Conservation (phyloP, 1,140 invertebrate genomes). For the Zaprionus taronus region DNA sequence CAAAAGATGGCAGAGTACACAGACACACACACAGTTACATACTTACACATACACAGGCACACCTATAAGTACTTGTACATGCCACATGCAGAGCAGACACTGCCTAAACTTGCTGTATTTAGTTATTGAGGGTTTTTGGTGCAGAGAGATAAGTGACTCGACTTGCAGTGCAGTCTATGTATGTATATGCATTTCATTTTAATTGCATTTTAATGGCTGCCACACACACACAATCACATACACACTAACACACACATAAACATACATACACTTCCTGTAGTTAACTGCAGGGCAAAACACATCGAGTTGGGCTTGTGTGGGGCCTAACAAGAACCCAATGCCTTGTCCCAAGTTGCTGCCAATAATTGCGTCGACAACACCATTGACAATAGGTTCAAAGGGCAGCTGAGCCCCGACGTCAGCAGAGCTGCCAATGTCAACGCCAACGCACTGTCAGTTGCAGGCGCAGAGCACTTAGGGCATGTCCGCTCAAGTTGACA, state of each 20-base stretch:
- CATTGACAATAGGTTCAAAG: background rate
- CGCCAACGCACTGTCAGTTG: constrained; percentile 28
- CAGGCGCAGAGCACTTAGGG: constrained; percentile 19
- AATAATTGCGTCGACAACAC: constrained; percentile 10
- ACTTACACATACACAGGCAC: constrained; percentile 5
- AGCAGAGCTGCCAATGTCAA: constrained; percentile 2
- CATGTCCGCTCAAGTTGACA: constrained; percentile 34
- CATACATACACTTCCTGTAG: background rate
- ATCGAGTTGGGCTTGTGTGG: background rate
- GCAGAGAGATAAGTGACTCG: background rate
- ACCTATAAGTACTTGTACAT: too few species aligned
- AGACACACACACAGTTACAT: background rate
- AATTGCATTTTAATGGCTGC: constrained; percentile 43
- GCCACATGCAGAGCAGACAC: constrained; percentile 1
- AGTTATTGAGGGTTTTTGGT: constrained; percentile 44
- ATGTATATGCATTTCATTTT: constrained; percentile 41
- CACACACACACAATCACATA: constrained; percentile 7
- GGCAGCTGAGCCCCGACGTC: constrained; percentile 14
- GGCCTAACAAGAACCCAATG: background rate
- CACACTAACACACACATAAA: background rate
- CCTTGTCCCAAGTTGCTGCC: constrained; percentile 9
- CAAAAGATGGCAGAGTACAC: constrained; percentile 2
- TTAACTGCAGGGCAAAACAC: constrained; percentile 8
- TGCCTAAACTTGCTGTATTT: constrained; percentile 4
- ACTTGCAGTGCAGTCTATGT: constrained; percentile 16